Conservation (phyloP, 2,797 vertebrate species). For the Rousettus madagascariensis region DNA sequence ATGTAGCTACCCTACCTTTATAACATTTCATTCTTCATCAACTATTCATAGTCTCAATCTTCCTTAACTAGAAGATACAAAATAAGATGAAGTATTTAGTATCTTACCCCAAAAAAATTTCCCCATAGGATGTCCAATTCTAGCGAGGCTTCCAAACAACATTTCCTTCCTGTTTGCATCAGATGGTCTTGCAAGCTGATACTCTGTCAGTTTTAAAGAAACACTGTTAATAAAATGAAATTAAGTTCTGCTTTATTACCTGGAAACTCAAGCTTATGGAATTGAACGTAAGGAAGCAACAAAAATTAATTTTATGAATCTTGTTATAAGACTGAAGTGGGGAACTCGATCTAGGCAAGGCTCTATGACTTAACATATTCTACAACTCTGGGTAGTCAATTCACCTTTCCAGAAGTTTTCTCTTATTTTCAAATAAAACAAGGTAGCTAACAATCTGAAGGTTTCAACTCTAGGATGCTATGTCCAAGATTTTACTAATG, state of each 20-base stretch:
- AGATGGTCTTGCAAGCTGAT: slow-evolving; percentile 92
- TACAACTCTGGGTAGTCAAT: background rate
- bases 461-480: background rate
- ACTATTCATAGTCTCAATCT: background rate
- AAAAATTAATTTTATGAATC: slow-evolving; percentile 50
- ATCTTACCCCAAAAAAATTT: slow-evolving; percentile 97
- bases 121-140: slow-evolving; percentile 94
- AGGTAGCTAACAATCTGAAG: slow-evolving; percentile 7
- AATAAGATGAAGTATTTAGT: slow-evolving; percentile 29
- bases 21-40: slow-evolving; percentile 18
- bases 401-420: background rate
- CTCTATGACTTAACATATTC: background rate
- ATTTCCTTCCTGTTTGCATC: slow-evolving; percentile 96
- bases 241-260: slow-evolving; percentile 23
- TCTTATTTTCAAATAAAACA: slow-evolving; percentile 55
- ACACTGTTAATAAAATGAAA: slow-evolving; percentile 55
- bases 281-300: slow-evolving; percentile 24
- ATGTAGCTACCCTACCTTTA: background rate
- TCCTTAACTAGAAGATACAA: slow-evolving; percentile 50
- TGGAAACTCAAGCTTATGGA: slow-evolving; percentile 45
- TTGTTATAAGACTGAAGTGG: background rate
- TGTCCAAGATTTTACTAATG: slow-evolving; percentile 15
- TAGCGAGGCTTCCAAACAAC: slow-evolving; percentile 96
- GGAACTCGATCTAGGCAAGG: background rate
- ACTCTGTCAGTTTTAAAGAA: slow-evolving; percentile 87